Evolutionary conservation across 2,888 invertebrate species (phyloP), one percentile per base, ranked within the genome.

Genomic region (Amblyjoppa proteus): DNA sequence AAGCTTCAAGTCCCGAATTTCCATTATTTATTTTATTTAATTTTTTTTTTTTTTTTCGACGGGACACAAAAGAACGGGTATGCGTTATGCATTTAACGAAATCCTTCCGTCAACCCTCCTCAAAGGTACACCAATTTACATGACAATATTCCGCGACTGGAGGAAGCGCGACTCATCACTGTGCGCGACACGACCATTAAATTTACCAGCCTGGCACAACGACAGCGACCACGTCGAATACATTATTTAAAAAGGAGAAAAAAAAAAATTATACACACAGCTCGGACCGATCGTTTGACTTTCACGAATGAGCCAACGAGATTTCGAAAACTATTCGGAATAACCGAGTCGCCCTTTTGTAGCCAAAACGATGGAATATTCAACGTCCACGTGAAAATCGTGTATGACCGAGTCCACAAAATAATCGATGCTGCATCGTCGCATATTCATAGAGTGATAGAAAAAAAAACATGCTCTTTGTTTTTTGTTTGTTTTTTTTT

Each of bases 121-220:
- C 34, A 41, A 68, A 41, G 38, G 64, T 64, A 31, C 9, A 61
- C 41, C 68, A 38, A 20, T 76, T 76, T 64, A 31, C 75, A 76
- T 76, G 66, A 76, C 75, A 76, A 76, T 76, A 66, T 34, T 51
- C 28, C 66, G 31, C 20, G 49, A 76, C 66, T 34, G 75, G 49
- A 76, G 49, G 34, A 76, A 49, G 75, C 61, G 16, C 45, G 41
- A 49, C 61, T 61, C 64, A 51, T 75, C 75, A 61, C 68, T 41
- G 68, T 20, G 41, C 41, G 20, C 41, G 68, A 68, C 68, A 41
- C 38, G 41, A 20, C 38, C 68, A 68, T 68, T 64, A 68, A 68
- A 68, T 41, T 68, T 68, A 68, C 38, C 20, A 66, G 38, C 38
- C 38, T 34, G 68, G 25, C 20, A 25, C 13, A 41, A 68, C 68